Conservation (phyloP, 2,888 invertebrate species). For the Synergus umbraculus region DNA sequence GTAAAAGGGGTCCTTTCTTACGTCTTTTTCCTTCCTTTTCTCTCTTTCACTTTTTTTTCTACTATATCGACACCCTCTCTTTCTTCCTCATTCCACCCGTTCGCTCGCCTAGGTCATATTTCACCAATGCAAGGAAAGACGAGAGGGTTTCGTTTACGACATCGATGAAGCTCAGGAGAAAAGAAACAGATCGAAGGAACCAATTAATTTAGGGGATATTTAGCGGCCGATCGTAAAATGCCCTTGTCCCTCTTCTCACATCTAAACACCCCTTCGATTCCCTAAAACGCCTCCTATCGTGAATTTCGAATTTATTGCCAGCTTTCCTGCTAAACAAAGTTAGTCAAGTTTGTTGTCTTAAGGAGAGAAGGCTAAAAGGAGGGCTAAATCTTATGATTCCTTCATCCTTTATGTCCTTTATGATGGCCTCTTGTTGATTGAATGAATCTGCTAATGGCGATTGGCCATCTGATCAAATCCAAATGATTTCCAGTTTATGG, state of each 20-base stretch:
- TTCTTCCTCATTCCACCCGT: not conserved
- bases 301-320: conserved; percentile 3
- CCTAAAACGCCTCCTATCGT: not conserved
- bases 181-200: conserved; percentile 50
- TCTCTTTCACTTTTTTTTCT: not conserved
- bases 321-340: not conserved
- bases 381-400: not conserved
- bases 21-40: not conserved
- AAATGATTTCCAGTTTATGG: not conserved
- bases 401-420: not conserved
- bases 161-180: conserved; percentile 34
- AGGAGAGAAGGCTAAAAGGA: not conserved
- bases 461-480: not conserved
- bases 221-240: conserved; percentile 64
- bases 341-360: not conserved
- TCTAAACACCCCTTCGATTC: conserved; percentile 11
- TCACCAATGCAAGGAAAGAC: conserved; percentile 39
- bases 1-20: not conserved
- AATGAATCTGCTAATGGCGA: not conserved
- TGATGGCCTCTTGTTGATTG: not conserved
- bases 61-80: not conserved
- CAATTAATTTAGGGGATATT: conserved; percentile 70
- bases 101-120: conserved; percentile 39
- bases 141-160: conserved; percentile 22
- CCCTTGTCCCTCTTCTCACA: conserved; percentile 49